Conservation (phyloP, 2,797 vertebrate genomes). For the Bradypodion pumilum region DNA sequence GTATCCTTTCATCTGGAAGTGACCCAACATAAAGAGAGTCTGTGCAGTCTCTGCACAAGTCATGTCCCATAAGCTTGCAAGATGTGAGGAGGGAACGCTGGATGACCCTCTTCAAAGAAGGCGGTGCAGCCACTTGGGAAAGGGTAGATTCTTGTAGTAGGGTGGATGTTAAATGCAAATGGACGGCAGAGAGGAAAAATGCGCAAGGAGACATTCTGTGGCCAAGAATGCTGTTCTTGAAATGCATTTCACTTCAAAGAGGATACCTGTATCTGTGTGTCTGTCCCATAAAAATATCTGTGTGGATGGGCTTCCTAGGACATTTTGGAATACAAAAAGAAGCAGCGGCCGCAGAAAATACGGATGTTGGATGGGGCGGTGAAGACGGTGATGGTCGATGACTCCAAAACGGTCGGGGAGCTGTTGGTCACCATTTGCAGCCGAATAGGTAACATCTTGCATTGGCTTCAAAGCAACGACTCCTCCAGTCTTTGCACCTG, state of each 20-base stretch:
- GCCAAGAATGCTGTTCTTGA: not conserved
- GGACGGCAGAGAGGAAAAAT: no score
- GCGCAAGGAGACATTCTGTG: no score
- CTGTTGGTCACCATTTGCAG: conserved; percentile 98
- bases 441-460: conserved; percentile 85
- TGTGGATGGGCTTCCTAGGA: conserved; percentile 79
- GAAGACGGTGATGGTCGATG: conserved; percentile 99
- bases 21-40: no score
- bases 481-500: not conserved
- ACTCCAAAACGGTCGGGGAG: conserved; percentile 97
- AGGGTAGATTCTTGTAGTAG: no score
- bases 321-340: conserved; percentile 97
- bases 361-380: conserved; percentile 96
- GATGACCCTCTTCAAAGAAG: no score
- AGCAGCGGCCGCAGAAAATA: conserved; percentile 96
- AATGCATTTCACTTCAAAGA: not conserved
- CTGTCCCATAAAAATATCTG: not conserved
- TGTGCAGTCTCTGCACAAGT: no score
- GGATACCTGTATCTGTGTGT: no score
- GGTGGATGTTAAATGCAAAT: no score
- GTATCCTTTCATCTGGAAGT: no score
- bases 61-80: no score
- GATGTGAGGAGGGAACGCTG: no score
- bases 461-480: not conserved
- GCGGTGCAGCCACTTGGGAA: no score